Base-by-base conservation (phyloP, 2,797 vertebrate genomes). In the Ctenochaetus hawaiiensis region DNA sequence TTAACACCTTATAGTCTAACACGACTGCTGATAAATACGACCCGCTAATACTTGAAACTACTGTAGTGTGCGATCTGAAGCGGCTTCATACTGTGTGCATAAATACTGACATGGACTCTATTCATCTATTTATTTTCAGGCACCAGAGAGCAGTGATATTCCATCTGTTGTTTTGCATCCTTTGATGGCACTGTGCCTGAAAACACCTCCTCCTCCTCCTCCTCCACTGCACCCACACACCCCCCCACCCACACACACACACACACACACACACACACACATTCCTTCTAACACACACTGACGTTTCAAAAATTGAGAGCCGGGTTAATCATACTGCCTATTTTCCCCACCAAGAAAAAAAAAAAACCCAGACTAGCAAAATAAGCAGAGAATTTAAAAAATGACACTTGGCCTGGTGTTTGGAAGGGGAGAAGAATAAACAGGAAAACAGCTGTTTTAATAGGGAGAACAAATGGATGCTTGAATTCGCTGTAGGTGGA, bases 401-500 rank as follows among this genome's bases (percentile, higher is more conserved):
- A 83, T 52, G 48, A 69, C 41, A 51, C 49, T 54, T 75, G 64
- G 70, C 47, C 23, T 52, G 45, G 56, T 22, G n/a, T 37, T 47
- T 72, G 75, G 60, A 80, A 76, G 59, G 62, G 52, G 41, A 72
- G 69, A 82, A 44, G 60, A 47, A 70, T 72, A 83, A 85, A 87
- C 82, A 91, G 83, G 72, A 88, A 89, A 88, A 87, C 84, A 89
- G 80, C 77, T 77, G 83, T 79, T 66, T 60, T 10, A 71, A 78
- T 57, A 59, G 41, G 57, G 34, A 49, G 49, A 81, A 43, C 11
- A 17, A 84, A 68, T 53, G 49, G 49, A 78, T 13, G 54, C 75
- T 58, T 65, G 30, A 65, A 56, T 82, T 62, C 49, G 75, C 69
- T 5, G 70, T 69, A 70, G 78, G 80, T 83, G 81, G 85, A 92